phyloP scores from a whole-genome alignment of 53 echinoderm and acorn worm species.

The Crossaster papposus region DNA sequence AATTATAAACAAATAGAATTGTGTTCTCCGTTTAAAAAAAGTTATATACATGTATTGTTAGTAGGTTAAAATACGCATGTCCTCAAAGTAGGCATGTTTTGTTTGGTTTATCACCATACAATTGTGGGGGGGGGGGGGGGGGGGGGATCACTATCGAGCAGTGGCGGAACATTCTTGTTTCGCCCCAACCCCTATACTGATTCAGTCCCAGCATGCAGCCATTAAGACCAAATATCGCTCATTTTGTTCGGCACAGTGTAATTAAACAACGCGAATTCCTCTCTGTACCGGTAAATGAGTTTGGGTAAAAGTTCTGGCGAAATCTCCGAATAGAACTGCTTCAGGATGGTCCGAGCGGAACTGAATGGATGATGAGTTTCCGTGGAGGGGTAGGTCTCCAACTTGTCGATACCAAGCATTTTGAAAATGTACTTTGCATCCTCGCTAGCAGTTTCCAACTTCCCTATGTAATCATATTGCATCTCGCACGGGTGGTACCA shows the following conservation, averaged over 20 bases:
- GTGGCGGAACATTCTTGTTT: too few species aligned
- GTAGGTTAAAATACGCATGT: too few species aligned
- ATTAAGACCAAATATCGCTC: slow-evolving; percentile 24
- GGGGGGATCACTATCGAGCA: too few species aligned
- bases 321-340: slow-evolving; percentile 25
- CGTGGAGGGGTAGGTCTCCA: slow-evolving; percentile 34
- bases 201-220: too few species aligned
- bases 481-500: slow-evolving; percentile 58
- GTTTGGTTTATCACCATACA: too few species aligned
- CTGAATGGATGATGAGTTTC: slow-evolving; percentile 38
- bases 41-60: too few species aligned
- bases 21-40: too few species aligned
- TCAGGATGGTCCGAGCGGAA: slow-evolving; percentile 8
- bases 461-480: slow-evolving; percentile 48
- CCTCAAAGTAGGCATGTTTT: too few species aligned
- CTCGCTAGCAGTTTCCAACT: slow-evolving; percentile 27
- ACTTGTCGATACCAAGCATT: slow-evolving; percentile 35
- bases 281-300: slow-evolving; percentile 13
- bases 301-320: slow-evolving; percentile 38
- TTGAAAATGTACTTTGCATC: slow-evolving; percentile 43
- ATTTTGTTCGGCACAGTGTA: slow-evolving; percentile 16
- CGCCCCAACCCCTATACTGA: too few species aligned
- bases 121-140: too few species aligned
- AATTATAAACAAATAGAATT: too few species aligned
- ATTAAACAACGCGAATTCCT: slow-evolving; percentile 35